Base-by-base conservation (phyloP, 2,113 vertebrate genomes). In the Balaeniceps rex region DNA sequence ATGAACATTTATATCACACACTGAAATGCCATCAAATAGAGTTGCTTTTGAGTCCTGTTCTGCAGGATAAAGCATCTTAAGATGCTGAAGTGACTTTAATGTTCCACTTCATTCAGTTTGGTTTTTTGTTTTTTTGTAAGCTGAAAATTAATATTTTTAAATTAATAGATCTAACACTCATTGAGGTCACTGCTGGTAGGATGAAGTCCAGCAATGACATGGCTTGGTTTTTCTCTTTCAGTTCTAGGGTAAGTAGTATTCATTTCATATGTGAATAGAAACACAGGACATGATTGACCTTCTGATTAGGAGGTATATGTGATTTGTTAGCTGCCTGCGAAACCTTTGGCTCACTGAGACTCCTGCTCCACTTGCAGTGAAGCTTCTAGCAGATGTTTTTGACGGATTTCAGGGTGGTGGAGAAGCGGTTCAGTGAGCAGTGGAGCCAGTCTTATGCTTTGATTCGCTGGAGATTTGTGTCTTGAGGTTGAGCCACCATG, bases 381-480 rank as follows among this genome's bases (percentile, higher is more conserved):
- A 91, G 40, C 31, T 90, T 82, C 87, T 54, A 93, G 84, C 34
- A 93, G 78, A 79, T 52, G 34, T 82, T 87, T 83, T 57, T 87
- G 74, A 85, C 82, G 81, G 38, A 95, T 96, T 93, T 94, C 87
- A 69, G 69, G 12, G 54, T 61, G 60, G 23, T 3, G 3, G n/a
- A 72, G 74, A 70, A 89, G 70, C 5, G 3, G 77, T 61, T 84
- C 74, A 79, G 40, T 79, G 89, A 84, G 65, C 74, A 94, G 57
- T 46, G 44, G 36, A 94, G 61, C 22, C 33, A 69, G 34, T 42
- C n/a, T 77, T 46, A 57, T 21, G 77, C 69, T 93, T 66, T 87
- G 52, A 40, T 95, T 89, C 81, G 61, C 28, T 65, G 9, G 51
- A 87, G 81, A 97, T 96, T 93, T 87, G 65, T 72, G 49, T 84